Evolutionary conservation across 1,140 invertebrate species (phyloP), one percentile per base, ranked within the genome.

Genomic region (Cardiocondyla obscurior): DNA sequence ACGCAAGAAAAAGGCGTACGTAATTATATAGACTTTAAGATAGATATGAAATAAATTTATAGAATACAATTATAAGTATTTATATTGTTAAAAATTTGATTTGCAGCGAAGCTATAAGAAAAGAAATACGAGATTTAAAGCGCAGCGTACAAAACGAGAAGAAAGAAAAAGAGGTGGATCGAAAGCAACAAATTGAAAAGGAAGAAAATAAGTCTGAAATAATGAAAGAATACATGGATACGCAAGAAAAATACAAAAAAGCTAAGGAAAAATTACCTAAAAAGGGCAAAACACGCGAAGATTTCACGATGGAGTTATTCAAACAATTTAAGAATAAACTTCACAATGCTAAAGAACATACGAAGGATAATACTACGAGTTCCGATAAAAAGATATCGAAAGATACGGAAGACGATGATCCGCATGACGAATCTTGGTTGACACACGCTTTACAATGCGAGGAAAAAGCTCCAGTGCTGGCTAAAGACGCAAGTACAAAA

Each of bases 401-500:
- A n/a, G 81, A 92, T 87, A 90, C 92, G 49, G 88, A 89, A 0
- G 91, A 92, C 10, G 93, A 95, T 28, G 94, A 95, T 84, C 85
- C 90, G 8, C 94, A 94, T 14, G 94, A 95, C 53, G 93, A 96
- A 96, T 96, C 94, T 36, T 95, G 96, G 98, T 94, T 99, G 91
- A 94, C 95, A 4, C 98, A 99, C 91, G 95, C 95, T 46, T 94
- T 99, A 12, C 94, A 95, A 14, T 98, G 98, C 91, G 96, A 98
- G 84, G 96, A 97, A 10, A 95, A 96, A 81, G 94, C 94, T 0
- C 95, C 96, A 0, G 96, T 98, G 19, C 94, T 98, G 69, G 99
- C 99, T 0, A 98, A 99, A 92, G 99, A 99, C 95, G 99, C 99
- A 0, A 99, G 98, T 88, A 97, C 96, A 4, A 98, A 98, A 92